phyloP scores from a whole-genome alignment of 1,140 invertebrate genomes.

The Drosophila setifemur region DNA sequence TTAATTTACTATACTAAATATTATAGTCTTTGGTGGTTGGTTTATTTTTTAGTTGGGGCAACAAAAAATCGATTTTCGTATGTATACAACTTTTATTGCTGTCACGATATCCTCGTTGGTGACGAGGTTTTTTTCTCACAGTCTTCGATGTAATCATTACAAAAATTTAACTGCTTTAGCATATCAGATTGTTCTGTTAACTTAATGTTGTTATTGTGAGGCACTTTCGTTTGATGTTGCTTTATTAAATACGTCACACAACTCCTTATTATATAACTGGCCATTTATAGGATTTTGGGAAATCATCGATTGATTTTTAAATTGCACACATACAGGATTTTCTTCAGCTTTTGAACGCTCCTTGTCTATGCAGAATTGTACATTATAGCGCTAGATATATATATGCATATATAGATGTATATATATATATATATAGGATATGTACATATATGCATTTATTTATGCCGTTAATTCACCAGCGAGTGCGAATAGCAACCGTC shows the following conservation, averaged over 20 bases:
- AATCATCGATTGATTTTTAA: slow-evolving; percentile 28
- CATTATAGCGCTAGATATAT: slow-evolving; percentile 51
- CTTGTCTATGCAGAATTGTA: slow-evolving; percentile 57
- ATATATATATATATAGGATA: slow-evolving; percentile 45
- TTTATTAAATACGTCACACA: too few relatives aligned
- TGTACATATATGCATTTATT: slow-evolving; percentile 48
- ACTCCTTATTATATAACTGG: slow-evolving; percentile 77
- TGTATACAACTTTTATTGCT: slow-evolving; percentile 70
- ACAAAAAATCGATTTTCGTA: slow-evolving; percentile 69
- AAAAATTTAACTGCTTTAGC: slow-evolving; percentile 13
- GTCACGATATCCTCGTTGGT: slow-evolving; percentile 47
- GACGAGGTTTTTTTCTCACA: slow-evolving; percentile 19
- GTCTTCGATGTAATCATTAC: slow-evolving; percentile 33
- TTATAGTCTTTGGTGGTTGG: too few relatives aligned
- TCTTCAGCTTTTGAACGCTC: slow-evolving; percentile 43
- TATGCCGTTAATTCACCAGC: slow-evolving; percentile 76
- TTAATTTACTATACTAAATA: too few relatives aligned
- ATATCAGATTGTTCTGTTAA: not conserved
- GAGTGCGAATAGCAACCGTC: slow-evolving; percentile 81
- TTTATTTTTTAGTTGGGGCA: slow-evolving; percentile 17
- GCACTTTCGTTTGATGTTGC: slow-evolving; percentile 12
- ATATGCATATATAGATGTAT: slow-evolving; percentile 34
- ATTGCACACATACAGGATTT: slow-evolving; percentile 60
- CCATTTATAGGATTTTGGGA: slow-evolving; percentile 8
- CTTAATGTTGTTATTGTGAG: slow-evolving; percentile 1